A percentile compares a stretch with the other conserved stretches of the same genome.
phyloP scores from a whole-genome alignment of 2,797 vertebrate species.

The Botia almorhae region DNA sequence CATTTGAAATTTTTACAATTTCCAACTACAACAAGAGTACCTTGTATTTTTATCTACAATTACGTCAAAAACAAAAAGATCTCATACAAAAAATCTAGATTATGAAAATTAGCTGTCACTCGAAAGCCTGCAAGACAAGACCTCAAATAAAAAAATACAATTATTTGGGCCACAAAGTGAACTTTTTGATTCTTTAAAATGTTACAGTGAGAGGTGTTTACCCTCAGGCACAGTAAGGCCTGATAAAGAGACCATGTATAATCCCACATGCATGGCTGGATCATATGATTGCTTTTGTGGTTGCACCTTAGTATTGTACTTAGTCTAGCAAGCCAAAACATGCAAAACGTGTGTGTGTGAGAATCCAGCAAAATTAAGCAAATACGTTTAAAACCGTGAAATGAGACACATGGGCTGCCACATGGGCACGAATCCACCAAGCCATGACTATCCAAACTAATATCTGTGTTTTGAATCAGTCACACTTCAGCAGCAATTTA shows the following conservation, averaged over 20 bases:
- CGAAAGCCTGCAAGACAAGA: not conserved
- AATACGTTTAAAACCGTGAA: not conserved
- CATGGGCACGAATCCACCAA: not conserved
- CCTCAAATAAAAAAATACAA: not conserved
- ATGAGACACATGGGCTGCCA: not conserved
- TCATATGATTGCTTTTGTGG: not conserved
- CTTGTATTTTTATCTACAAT: too few species aligned
- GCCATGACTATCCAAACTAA: not conserved
- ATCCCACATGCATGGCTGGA: not conserved
- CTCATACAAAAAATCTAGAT: too few species aligned
- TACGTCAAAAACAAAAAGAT: too few species aligned
- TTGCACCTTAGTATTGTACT: not conserved
- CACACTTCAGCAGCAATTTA: not conserved
- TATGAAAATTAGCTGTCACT: not conserved
- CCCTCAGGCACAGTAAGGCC: not conserved
- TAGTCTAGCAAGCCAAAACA: not conserved
- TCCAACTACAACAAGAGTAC: not conserved
- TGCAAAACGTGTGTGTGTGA: not conserved
- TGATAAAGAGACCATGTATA: not conserved
- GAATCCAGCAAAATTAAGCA: not conserved
- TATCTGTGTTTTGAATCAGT: not conserved
- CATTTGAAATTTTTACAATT: not conserved
- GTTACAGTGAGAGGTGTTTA: not conserved
- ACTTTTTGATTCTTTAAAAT: too few species aligned
- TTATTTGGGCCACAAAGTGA: not conserved